Base-by-base conservation (phyloP, 2,888 invertebrate genomes). In the Tetropium fuscum region DNA sequence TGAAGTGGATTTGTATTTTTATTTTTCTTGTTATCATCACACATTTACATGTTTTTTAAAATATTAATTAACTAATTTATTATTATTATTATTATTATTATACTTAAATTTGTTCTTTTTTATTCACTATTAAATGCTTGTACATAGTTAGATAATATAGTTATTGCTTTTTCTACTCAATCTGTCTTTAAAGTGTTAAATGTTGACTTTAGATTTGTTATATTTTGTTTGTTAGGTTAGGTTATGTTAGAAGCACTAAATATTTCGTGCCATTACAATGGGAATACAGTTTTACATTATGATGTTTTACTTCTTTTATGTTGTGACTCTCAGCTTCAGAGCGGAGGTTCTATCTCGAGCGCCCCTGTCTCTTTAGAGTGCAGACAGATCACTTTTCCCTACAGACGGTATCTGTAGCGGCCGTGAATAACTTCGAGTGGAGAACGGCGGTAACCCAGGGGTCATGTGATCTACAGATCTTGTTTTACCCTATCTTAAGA, bases 11-110 rank as follows among this genome's bases (percentile, higher is more conserved):
- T 13, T 16, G 27, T 11, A 43, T 15, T 11, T 44, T 44, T 44
- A 1, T 36, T 44, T 16, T 44, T 44, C 27, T 44, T 44, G 27
- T 44, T n/a, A n/a, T 44, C 44, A 44, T 44, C 27, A 44, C 44
- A 44, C 27, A 27, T 44, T 44, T 44, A 44, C 34, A 34, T 34
- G 7, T 44, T 16, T 43, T 36, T 36, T 51, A 51, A 40, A 40
- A 51, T 51, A 51, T 51, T 51, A 51, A 51, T 40, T 51, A 51
- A 51, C 51, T 51, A 51, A 51, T 51, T 51, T 51, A 51, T 48
- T 48, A 36, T 27, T 44, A 16, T 51, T 38, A 8, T 48, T 20
- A 25, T 22, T 36, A 49, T 36, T 38, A 51, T 51, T 51, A 40
- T 40, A 51, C 19, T 27, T n/a, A n/a, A n/a, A 19, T 38, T 40